phyloP scores from a whole-genome alignment of 2,888 invertebrate genomes.

The Andricus quercusramuli region DNA sequence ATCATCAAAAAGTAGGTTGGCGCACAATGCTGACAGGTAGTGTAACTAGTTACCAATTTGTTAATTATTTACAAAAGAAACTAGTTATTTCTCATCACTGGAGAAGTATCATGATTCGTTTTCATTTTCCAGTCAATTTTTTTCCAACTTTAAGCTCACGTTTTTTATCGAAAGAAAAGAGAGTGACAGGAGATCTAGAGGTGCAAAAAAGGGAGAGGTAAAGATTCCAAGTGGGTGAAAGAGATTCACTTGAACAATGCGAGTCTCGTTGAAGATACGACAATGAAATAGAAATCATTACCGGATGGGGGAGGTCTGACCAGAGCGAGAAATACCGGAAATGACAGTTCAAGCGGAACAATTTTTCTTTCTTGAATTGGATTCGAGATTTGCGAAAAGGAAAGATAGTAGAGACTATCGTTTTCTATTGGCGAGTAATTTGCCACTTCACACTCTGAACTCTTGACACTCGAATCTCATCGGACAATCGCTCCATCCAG shows the following conservation, averaged over 20 bases:
- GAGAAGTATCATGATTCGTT: not conserved
- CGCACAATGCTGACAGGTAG: too few species aligned
- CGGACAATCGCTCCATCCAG: constrained; percentile 22
- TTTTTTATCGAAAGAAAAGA: constrained; percentile 41
- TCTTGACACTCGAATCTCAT: constrained; percentile 30
- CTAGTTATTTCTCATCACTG: too few species aligned
- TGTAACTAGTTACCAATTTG: too few species aligned
- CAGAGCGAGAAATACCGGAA: constrained; percentile 62
- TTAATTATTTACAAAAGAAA: too few species aligned
- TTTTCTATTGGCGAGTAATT: constrained; percentile 13
- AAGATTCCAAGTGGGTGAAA: constrained; percentile 50
- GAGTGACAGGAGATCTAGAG: constrained; percentile 49
- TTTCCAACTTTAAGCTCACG: too few species aligned
- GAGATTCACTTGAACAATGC: constrained; percentile 54
- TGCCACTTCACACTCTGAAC: constrained; percentile 28
- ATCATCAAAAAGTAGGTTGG: too few species aligned
- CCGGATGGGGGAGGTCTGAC: constrained; percentile 63
- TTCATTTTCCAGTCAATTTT: not conserved
- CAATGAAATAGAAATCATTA: constrained; percentile 68
- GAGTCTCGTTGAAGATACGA: constrained; percentile 48
- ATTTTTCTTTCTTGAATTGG: constrained; percentile 38
- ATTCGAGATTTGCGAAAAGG: constrained; percentile 8
- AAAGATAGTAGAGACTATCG: constrained; percentile 17
- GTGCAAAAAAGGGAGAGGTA: constrained; percentile 52
- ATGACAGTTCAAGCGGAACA: constrained; percentile 29